Evolutionary conservation across 2,888 invertebrate species (phyloP).

Genomic region (Pseudococcus jackbeardsleyi): DNA sequence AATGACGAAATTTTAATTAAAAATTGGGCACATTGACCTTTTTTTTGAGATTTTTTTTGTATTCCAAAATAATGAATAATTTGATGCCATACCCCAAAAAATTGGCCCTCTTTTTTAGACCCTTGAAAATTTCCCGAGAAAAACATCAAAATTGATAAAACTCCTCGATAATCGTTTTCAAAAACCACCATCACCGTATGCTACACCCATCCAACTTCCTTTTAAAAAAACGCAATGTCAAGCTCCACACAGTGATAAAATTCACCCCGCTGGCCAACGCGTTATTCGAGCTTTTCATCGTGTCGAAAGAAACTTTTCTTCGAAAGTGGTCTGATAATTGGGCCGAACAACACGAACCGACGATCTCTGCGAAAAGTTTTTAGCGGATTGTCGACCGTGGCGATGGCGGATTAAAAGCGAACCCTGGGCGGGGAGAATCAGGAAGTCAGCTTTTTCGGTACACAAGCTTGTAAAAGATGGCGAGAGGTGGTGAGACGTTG

Average conservation of each 20-base stretch:
- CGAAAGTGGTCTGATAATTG: conserved; percentile 52
- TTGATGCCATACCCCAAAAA: too few species aligned
- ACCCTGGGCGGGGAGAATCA: background rate
- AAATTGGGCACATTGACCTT: too few species aligned
- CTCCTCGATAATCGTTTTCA: too few species aligned
- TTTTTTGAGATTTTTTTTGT: too few species aligned
- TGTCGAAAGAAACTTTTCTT: conserved; percentile 45
- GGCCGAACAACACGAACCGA: background rate
- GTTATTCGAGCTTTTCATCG: background rate
- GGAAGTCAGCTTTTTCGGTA: background rate
- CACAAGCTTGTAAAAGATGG: background rate
- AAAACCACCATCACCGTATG: background rate
- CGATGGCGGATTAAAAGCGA: background rate
- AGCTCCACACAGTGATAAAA: conserved; percentile 1
- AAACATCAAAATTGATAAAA: too few species aligned
- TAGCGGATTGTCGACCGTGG: background rate
- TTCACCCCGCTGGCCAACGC: background rate
- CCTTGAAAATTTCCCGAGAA: too few species aligned
- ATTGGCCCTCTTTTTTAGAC: too few species aligned
- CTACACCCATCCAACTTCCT: background rate
- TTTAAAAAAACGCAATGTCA: background rate
- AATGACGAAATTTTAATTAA: too few species aligned
- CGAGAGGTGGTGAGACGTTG: conserved; percentile 18
- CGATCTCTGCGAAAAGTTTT: background rate
- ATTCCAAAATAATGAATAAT: too few species aligned